Base-by-base conservation (phyloP, 2,888 invertebrate genomes). In the Himalopsyche tibetana region DNA sequence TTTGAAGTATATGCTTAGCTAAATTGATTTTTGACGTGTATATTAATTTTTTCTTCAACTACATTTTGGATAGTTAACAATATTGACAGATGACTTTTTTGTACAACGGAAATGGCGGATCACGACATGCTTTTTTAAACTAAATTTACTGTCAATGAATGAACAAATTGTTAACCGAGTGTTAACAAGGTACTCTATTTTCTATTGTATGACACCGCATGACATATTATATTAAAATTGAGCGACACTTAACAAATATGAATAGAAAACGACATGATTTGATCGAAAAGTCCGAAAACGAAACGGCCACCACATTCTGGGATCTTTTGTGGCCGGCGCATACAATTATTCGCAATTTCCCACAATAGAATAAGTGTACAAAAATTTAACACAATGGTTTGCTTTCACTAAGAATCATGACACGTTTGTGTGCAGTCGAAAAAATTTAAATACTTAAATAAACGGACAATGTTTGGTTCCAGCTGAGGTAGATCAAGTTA, bases 321-420 rank as follows among this genome's bases (percentile, higher is more conserved):
- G 74, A 36, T 36, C 74, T 36, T 15, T 74, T 74, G 74, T 74
- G 74, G 74, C 51, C 74, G 38, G 36, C 74, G 74, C 74, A 74
- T 74, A 74, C 9, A 74, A 74, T 74, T 74, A 74, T 74, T 74
- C 36, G 74, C 74, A 74, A 74, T 74, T 74, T 74, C 74, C 74
- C 74, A 74, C 74, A 74, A 74, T 38, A 74, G 36, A 36, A 74
- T 28, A 74, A 36, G 36, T 36, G 74, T 74, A 36, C 36, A 74
- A n/a, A 36, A 74, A 38, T 74, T 74, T 38, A 38, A 74, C 15
- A 74, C 74, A 74, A 74, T 74, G 74, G 74, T 74, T 74, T 74
- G 74, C 74, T 74, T 74, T 74, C 74, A 74, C 74, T 74, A 12
- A 38, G 15, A 36, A 74, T 74, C 74, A 74, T 74, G 74, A 74